phyloP scores from a whole-genome alignment of 2,888 invertebrate species.

The Orchesellides sinensis region DNA sequence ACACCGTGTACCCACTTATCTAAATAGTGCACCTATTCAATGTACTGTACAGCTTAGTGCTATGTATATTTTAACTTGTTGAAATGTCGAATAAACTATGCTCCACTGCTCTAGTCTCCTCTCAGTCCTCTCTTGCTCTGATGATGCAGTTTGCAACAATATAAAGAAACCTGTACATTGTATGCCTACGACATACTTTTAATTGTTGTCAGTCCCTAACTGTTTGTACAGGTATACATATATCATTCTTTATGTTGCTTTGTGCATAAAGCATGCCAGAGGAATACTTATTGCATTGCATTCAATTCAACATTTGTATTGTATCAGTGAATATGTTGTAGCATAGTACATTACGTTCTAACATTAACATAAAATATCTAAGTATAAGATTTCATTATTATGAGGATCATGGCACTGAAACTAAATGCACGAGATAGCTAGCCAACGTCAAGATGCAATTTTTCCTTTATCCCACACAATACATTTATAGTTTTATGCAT shows the following conservation, averaged over 20 bases:
- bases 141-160: neutral
- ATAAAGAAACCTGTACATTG: conserved; percentile 14
- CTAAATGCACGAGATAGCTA: too few relatives aligned
- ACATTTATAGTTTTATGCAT: too few relatives aligned
- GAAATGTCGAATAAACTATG: neutral
- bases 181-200: conserved; percentile 13
- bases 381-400: too few relatives aligned
- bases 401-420: too few relatives aligned
- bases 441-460: too few relatives aligned
- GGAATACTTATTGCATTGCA: neutral
- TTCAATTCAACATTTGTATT: neutral
- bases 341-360: too few relatives aligned
- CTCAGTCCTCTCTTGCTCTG: neutral
- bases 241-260: neutral
- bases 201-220: too few relatives aligned
- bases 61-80: neutral
- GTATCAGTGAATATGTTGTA: neutral
- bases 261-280: neutral
- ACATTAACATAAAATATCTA: too few relatives aligned
- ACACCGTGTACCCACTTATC: too few relatives aligned
- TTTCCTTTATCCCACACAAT: too few relatives aligned
- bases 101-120: neutral
- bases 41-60: neutral
- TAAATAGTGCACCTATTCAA: neutral
- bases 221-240: too few relatives aligned